These are phyloP conservation scores for Drosophila limbata DNA, from an alignment of 2,888 invertebrate species.

Conservation along the genomic window DNA sequence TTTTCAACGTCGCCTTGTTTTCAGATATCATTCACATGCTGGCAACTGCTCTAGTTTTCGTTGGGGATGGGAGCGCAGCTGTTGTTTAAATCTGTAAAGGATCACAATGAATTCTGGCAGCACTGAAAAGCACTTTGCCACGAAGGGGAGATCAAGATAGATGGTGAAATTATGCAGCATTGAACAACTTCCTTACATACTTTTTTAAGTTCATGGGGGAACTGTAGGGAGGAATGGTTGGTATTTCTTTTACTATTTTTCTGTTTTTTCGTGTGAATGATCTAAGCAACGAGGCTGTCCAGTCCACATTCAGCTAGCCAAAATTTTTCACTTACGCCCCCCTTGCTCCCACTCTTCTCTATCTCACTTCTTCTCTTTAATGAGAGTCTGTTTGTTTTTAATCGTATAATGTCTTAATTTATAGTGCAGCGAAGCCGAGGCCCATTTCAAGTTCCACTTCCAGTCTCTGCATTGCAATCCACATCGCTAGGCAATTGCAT, in stretches of 20 bases:
- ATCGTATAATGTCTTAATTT: slow-evolving; percentile 85
- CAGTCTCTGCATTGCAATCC: slow-evolving; percentile 42
- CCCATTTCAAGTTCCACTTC: slow-evolving; percentile 7
- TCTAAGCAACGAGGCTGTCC: not conserved
- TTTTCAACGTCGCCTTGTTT: slow-evolving; percentile 55
- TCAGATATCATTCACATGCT: slow-evolving; percentile 54
- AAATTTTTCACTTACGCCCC: slow-evolving; percentile 34
- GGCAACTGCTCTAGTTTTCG: slow-evolving; percentile 55
- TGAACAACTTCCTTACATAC: not conserved
- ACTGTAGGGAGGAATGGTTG: not conserved
- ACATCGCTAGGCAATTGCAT: slow-evolving; percentile 72
- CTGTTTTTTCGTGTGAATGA: slow-evolving; percentile 36
- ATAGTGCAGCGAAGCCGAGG: slow-evolving; percentile 69
- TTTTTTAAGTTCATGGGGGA: slow-evolving; percentile 2
- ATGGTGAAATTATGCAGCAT: slow-evolving; percentile 37
- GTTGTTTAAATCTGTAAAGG: slow-evolving; percentile 31
- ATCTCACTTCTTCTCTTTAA: slow-evolving; percentile 52
- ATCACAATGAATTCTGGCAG: slow-evolving; percentile 21
- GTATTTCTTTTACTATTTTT: not conserved
- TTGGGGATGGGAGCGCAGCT: slow-evolving; percentile 55
- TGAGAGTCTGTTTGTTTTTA: slow-evolving; percentile 82
- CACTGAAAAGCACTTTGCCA: slow-evolving; percentile 5
- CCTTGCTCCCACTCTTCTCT: slow-evolving; percentile 16
- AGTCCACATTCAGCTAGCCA: slow-evolving; percentile 30
- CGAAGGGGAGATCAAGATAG: slow-evolving; percentile 50